phyloP scores from a whole-genome alignment of 2,797 vertebrate genomes.

The Liparis tanakae region DNA sequence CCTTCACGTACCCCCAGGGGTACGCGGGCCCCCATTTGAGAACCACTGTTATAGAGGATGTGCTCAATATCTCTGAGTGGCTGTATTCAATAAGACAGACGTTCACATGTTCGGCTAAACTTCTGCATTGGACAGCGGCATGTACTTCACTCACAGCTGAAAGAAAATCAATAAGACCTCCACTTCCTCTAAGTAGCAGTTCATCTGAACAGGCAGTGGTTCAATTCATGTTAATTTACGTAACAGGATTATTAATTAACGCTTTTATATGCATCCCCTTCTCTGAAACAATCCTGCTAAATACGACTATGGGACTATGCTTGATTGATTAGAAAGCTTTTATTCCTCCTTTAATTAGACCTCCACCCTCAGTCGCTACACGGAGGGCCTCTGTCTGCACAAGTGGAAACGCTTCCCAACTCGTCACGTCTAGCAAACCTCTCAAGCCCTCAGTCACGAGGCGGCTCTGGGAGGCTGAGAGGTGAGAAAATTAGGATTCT shows the following conservation, averaged over 20 bases:
- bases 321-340: constrained; percentile 68
- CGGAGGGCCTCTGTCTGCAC: constrained; percentile 35
- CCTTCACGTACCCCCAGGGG: too few relatives aligned
- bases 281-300: constrained; percentile 62
- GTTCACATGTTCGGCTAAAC: constrained; percentile 77
- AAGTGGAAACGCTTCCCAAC: constrained; percentile 42
- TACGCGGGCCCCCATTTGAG: too few relatives aligned
- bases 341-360: constrained; percentile 59
- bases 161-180: constrained; percentile 82
- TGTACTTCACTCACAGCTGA: constrained; percentile 77
- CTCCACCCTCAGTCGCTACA: constrained; percentile 41
- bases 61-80: constrained; percentile 68
- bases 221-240: constrained; percentile 73
- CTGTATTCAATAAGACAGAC: constrained; percentile 66
- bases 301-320: constrained; percentile 36
- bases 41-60: constrained; percentile 20
- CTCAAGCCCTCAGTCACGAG: constrained; percentile 20
- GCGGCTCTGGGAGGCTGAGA: constrained; percentile 1
- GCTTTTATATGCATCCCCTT: constrained; percentile 54
- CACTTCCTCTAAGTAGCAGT: constrained; percentile 75
- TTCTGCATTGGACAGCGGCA: constrained; percentile 68
- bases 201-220: constrained; percentile 79
- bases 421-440: constrained; percentile 43
- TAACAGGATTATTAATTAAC: constrained; percentile 77
- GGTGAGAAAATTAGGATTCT: constrained; percentile 51